Conservation (phyloP, 2,113 vertebrate genomes). For the Muntiacus reevesi region DNA sequence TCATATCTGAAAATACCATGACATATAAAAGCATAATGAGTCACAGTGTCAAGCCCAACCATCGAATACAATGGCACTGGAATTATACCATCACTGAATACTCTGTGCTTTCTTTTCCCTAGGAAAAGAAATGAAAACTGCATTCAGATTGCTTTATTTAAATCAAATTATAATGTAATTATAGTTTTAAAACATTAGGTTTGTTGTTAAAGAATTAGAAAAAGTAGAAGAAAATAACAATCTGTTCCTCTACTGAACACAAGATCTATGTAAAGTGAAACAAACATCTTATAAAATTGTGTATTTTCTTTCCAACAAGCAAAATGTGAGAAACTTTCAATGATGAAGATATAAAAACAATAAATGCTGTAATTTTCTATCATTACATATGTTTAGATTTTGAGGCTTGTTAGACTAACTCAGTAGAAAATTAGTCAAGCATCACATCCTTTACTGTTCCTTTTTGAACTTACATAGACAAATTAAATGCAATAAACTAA, state of each 20-base stretch:
- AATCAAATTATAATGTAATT: conserved; percentile 54
- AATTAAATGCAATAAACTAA: background rate
- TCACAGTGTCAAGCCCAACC: background rate
- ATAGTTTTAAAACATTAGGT: conserved; percentile 6
- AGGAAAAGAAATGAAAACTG: conserved; percentile 29
- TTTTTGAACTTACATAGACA: background rate
- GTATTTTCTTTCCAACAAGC: background rate
- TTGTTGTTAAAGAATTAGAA: conserved; percentile 29
- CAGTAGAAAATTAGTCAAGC: background rate
- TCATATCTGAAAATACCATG: background rate
- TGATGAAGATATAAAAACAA: background rate
- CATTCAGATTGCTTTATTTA: conserved; percentile 48
- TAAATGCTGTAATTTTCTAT: background rate
- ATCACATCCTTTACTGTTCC: background rate
- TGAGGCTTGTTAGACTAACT: background rate
- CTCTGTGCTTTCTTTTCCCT: background rate
- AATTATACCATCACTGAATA: background rate
- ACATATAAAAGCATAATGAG: background rate
- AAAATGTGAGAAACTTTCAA: background rate
- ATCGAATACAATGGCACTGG: background rate
- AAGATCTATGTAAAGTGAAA: background rate
- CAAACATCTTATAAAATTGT: background rate
- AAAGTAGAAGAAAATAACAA: conserved; percentile 33
- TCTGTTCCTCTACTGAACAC: background rate
- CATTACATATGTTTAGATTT: background rate